These are phyloP conservation scores for Catharus fuscescens DNA, from an alignment of 2,113 vertebrate species.

Conservation along the genomic window DNA sequence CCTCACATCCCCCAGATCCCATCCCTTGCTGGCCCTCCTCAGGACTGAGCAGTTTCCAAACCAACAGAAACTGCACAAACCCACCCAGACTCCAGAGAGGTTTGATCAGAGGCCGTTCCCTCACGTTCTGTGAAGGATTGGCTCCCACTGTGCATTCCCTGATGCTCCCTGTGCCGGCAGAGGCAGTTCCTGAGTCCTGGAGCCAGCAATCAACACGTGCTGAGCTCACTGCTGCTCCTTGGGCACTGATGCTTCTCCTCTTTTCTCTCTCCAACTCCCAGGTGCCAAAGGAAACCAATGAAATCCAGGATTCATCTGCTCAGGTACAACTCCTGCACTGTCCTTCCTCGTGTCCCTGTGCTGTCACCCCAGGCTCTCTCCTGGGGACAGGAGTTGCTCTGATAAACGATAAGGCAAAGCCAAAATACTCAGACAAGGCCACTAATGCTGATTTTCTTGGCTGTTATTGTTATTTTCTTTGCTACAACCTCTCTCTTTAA, in stretches of 20 bases:
- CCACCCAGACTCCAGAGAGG: neutral
- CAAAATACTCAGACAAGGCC: neutral
- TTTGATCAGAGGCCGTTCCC: neutral
- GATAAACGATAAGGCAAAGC: neutral
- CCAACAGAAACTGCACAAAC: neutral
- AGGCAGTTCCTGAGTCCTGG: neutral
- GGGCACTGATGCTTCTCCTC: neutral
- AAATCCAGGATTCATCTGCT: neutral
- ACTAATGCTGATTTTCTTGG: neutral
- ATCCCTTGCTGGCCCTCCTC: neutral
- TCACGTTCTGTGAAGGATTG: neutral
- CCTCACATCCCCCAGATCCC: neutral
- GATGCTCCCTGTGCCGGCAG: fast-evolving
- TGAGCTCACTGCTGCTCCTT: neutral
- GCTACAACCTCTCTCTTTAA: neutral
- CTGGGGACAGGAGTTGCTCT: neutral
- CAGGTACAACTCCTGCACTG: neutral
- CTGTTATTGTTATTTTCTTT: neutral
- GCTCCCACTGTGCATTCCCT: neutral
- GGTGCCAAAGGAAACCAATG: slow-evolving; percentile 43
- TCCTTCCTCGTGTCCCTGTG: neutral
- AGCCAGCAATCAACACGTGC: fast-evolving
- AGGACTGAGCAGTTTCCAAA: neutral
- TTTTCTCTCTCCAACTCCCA: neutral
- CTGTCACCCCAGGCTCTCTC: neutral